Conservation (phyloP, 1,140 invertebrate genomes). For the Amyelois transitella region DNA sequence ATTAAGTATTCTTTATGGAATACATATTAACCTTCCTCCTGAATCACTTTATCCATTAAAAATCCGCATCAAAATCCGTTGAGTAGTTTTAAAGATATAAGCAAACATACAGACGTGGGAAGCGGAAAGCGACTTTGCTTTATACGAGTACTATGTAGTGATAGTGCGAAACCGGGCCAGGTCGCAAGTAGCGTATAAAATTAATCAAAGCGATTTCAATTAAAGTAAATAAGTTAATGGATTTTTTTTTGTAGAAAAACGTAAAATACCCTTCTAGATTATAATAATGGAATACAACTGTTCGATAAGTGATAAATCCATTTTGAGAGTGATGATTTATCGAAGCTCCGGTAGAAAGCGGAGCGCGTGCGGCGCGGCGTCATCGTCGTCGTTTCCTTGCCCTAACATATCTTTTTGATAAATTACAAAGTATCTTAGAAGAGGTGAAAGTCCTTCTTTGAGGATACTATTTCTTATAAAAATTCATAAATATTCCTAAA, state of each 20-base stretch:
- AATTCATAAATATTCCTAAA: neutral
- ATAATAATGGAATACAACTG: slow-evolving; percentile 26
- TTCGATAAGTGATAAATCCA: slow-evolving; percentile 45
- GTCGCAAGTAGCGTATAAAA: too few species aligned
- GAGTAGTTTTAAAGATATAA: too few species aligned
- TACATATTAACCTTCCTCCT: too few species aligned
- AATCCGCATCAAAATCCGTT: too few species aligned
- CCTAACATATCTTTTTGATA: slow-evolving; percentile 47
- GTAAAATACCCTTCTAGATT: slow-evolving; percentile 2
- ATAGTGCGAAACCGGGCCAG: too few species aligned
- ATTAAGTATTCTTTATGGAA: too few species aligned
- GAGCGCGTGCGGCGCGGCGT: slow-evolving; percentile 36
- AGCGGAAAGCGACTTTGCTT: too few species aligned
- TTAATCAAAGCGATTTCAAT: neutral
- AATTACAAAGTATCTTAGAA: slow-evolving; percentile 35
- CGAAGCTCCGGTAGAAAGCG: slow-evolving; percentile 23
- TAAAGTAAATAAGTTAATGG: neutral
- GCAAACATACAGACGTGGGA: too few species aligned
- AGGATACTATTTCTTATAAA: neutral
- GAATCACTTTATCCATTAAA: too few species aligned
- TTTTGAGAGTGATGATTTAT: slow-evolving; percentile 54
- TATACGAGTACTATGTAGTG: too few species aligned
- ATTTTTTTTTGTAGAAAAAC: neutral
- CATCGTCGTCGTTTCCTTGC: slow-evolving; percentile 33
- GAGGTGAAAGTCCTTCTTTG: slow-evolving; percentile 18